A percentile compares a stretch with the other conserved stretches of the same genome.
These are phyloP conservation scores for Tenthredo mesomela DNA, from an alignment of 2,888 invertebrate species.

Conservation along the genomic window DNA sequence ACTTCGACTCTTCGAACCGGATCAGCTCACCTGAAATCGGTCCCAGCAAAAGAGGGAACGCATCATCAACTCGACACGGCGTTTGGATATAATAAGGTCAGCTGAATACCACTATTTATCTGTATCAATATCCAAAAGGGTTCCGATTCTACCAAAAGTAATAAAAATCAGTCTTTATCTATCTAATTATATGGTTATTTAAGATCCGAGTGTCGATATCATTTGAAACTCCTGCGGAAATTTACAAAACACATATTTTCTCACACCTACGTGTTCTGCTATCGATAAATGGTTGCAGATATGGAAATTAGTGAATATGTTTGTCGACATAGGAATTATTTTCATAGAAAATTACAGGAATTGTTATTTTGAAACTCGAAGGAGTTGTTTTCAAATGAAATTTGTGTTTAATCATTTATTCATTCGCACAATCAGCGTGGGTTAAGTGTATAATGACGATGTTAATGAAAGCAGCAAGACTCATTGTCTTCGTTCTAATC, in stretches of 20 bases:
- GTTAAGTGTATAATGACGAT: neutral
- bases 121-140: constrained; percentile 7
- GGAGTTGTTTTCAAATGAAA: neutral
- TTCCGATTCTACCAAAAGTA: neutral
- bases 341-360: neutral
- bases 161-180: neutral
- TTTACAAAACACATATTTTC: neutral
- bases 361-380: constrained; percentile 1
- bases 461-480: constrained; percentile 18
- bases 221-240: neutral
- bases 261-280: neutral
- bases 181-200: neutral
- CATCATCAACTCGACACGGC: constrained; percentile 28
- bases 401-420: constrained; percentile 9
- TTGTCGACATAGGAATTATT: neutral
- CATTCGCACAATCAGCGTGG: constrained; percentile 12
- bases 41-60: constrained; percentile 16
- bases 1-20: constrained; percentile 50
- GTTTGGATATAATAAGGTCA: constrained; percentile 36
- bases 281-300: neutral
- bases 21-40: constrained; percentile 48
- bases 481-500: constrained; percentile 33
- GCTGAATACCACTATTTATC: constrained; percentile 24
- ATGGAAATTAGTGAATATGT: neutral
- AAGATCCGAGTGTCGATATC: neutral